These are phyloP conservation scores for Tyrannus savana DNA, from an alignment of 2,113 vertebrate species.

Conservation along the genomic window DNA sequence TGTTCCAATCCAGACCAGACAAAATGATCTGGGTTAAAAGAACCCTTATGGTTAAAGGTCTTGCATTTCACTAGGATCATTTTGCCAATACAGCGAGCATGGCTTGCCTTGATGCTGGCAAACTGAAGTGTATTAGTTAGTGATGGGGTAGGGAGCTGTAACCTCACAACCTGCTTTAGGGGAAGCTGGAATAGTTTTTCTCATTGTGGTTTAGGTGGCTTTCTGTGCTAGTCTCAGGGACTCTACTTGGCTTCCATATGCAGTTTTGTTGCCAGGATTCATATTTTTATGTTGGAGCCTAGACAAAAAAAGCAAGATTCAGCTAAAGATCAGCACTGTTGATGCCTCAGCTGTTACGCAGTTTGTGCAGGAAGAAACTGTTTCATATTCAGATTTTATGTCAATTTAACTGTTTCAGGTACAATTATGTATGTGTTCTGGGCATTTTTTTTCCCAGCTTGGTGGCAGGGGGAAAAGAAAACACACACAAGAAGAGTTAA, in stretches of 20 bases:
- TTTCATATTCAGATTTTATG: neutral
- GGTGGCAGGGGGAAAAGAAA: neutral
- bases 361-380: neutral
- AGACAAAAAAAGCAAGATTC: conserved; percentile 8
- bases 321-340: neutral
- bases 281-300: conserved; percentile 9
- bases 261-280: conserved; percentile 20
- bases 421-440: neutral
- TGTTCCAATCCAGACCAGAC: neutral
- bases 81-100: accelerated
- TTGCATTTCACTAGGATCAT: neutral
- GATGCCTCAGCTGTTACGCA: neutral
- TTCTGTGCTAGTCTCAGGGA: neutral
- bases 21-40: neutral
- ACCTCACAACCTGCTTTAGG: neutral
- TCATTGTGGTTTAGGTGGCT: neutral
- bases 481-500: neutral
- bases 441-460: neutral
- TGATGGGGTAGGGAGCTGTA: neutral
- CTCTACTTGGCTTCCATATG: neutral
- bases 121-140: neutral
- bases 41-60: neutral
- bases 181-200: neutral
- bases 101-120: neutral
- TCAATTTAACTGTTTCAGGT: neutral